Conservation (phyloP, 2,113 vertebrate species). For the Lonchura striata region DNA sequence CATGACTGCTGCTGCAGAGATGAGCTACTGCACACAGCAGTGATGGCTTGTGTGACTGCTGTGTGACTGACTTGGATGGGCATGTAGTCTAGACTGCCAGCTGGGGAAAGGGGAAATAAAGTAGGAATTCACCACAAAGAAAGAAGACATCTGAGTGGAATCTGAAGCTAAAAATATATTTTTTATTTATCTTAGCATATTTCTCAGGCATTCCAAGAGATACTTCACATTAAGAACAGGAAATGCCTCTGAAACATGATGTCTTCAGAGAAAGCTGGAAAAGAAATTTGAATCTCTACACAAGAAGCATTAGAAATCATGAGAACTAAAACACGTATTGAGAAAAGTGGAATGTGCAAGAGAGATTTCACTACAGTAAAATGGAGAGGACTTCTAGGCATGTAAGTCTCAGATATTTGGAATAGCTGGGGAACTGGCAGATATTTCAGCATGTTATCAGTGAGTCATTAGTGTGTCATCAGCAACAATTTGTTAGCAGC, state of each 20-base stretch:
- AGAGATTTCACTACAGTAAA: not conserved
- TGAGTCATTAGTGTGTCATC: not conserved
- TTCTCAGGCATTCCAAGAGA: slow-evolving; percentile 30
- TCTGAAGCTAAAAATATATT: not conserved
- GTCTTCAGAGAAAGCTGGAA: slow-evolving; percentile 12
- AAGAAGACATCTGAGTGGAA: not conserved
- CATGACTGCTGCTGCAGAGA: not conserved
- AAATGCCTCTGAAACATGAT: not conserved
- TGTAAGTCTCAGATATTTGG: slow-evolving; percentile 23
- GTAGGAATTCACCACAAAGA: not conserved
- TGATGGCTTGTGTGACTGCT: not conserved
- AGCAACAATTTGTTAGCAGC: not conserved
- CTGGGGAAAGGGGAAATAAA: not conserved
- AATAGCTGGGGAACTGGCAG: not conserved
- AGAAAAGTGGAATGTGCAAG: slow-evolving; percentile 15
- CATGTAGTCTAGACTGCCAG: not conserved
- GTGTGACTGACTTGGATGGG: not conserved
- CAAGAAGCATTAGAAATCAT: not conserved
- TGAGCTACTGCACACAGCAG: not conserved
- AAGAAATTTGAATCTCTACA: slow-evolving; percentile 10
- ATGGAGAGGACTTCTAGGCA: slow-evolving; percentile 19
- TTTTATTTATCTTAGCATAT: slow-evolving; percentile 35
- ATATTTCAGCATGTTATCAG: not conserved
- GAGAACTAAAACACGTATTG: slow-evolving; percentile 27
- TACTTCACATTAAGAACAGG: not conserved